Evolutionary conservation across 2,888 invertebrate genomes (phyloP).

Genomic region (Pegoplata infirma): DNA sequence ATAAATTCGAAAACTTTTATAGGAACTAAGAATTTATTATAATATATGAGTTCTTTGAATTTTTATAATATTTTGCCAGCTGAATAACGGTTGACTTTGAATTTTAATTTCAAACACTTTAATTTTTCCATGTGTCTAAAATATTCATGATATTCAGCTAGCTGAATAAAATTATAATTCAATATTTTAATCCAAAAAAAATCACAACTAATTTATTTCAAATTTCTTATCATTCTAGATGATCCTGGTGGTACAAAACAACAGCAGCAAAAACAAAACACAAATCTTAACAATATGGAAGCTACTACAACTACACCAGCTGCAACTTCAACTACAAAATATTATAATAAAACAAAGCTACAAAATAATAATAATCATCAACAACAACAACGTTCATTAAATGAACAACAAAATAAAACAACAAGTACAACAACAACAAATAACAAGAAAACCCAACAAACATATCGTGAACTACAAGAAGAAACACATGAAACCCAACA

Average conservation of each 20-base stretch:
- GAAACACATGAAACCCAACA: constrained; percentile 46
- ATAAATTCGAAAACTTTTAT: too few species aligned
- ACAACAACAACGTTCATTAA: constrained; percentile 66
- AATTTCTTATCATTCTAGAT: constrained; percentile 69
- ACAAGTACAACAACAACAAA: constrained; percentile 64
- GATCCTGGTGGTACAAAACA: constrained; percentile 73
- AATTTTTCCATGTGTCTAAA: too few species aligned
- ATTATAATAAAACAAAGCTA: constrained; percentile 69
- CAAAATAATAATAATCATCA: constrained; percentile 65
- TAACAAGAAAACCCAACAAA: constrained; percentile 66
- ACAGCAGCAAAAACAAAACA: constrained; percentile 61
- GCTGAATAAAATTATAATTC: constrained; percentile 25
- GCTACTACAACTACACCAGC: constrained; percentile 69
- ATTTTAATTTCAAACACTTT: too few species aligned
- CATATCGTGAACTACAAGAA: constrained; percentile 71
- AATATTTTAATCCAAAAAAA: neutral
- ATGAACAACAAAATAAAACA: constrained; percentile 64
- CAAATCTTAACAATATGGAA: constrained; percentile 73
- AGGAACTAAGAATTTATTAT: too few species aligned
- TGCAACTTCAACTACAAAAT: constrained; percentile 66
- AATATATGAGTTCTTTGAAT: too few species aligned
- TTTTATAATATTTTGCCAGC: too few species aligned
- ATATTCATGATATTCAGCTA: constrained; percentile 4
- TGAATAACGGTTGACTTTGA: too few species aligned
- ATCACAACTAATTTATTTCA: constrained; percentile 15